Conservation (phyloP, 2,888 invertebrate genomes). For the Bellardia bayeri region DNA sequence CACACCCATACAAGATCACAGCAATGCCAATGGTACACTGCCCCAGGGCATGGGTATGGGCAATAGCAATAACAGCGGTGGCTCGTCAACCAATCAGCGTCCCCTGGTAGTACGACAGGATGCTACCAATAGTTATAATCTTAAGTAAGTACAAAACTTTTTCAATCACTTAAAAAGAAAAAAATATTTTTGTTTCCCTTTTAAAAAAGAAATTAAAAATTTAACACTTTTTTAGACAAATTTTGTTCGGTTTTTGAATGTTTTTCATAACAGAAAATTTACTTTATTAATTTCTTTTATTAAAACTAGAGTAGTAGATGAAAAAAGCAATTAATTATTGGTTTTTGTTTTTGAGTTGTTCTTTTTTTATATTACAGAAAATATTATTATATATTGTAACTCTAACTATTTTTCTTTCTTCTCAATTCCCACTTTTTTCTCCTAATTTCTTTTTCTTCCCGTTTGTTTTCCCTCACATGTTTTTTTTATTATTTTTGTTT, state of each 20-base stretch:
- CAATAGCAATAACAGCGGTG: constrained; percentile 74
- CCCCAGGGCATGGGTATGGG: constrained; percentile 73
- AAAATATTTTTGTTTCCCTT: constrained; percentile 12
- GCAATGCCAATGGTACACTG: constrained; percentile 80
- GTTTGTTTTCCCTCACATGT: neutral
- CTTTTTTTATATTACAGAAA: neutral
- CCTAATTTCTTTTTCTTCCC: constrained; percentile 19
- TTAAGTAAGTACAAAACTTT: constrained; percentile 88
- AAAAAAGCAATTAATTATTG: constrained; percentile 14
- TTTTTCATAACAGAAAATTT: constrained; percentile 33
- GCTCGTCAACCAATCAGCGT: constrained; percentile 83
- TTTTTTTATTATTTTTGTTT: constrained; percentile 27
- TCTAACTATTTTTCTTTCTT: constrained; percentile 71
- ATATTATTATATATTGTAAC: constrained; percentile 36
- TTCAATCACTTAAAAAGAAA: neutral
- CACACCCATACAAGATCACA: constrained; percentile 89
- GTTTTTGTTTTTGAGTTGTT: neutral
- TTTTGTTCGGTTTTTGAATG: constrained; percentile 48
- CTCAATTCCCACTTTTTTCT: constrained; percentile 33
- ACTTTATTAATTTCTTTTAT: constrained; percentile 25
- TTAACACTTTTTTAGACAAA: constrained; percentile 34
- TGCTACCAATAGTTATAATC: constrained; percentile 91
- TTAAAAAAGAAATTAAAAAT: constrained; percentile 7
- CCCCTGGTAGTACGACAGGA: constrained; percentile 89
- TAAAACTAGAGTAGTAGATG: constrained; percentile 30